phyloP scores from a whole-genome alignment of 2,888 invertebrate species.

The Panzeria rudis region DNA sequence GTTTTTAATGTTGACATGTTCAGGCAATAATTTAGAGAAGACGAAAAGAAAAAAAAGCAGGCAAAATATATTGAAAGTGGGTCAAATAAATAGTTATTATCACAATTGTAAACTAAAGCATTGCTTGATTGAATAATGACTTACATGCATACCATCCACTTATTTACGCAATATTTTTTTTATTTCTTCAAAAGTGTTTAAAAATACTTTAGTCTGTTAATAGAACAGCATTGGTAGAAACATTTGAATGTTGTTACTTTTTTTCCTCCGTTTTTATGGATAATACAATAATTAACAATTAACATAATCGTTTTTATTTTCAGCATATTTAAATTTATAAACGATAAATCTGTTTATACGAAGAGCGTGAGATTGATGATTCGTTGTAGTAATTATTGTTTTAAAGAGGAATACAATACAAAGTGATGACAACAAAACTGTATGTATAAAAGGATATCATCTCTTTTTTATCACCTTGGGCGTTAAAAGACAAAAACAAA shows the following conservation, averaged over 20 bases:
- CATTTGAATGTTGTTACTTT: not conserved
- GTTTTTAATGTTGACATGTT: constrained; percentile 37
- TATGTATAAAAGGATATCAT: constrained; percentile 24
- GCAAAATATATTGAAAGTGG: constrained; percentile 53
- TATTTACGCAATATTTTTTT: too few relatives aligned
- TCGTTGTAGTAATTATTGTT: not conserved
- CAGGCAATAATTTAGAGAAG: constrained; percentile 34
- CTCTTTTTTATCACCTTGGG: constrained; percentile 53
- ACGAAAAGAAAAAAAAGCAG: constrained; percentile 10
- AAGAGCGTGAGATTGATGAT: not conserved
- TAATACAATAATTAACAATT: constrained; percentile 31
- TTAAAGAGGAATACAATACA: not conserved
- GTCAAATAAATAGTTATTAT: constrained; percentile 61
- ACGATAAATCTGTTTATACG: not conserved
- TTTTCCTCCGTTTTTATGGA: not conserved
- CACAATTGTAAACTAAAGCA: constrained; percentile 23
- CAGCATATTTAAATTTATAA: constrained; percentile 15
- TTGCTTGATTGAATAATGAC: constrained; percentile 46
- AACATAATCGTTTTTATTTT: not conserved
- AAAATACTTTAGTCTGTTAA: too few relatives aligned
- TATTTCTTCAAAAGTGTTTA: not conserved
- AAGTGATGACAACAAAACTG: not conserved
- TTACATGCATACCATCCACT: not conserved
- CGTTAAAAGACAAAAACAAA: constrained; percentile 42
- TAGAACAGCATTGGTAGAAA: too few relatives aligned